Percentiles rank a stretch among this genome's conserved stretches.
phyloP scores from a whole-genome alignment of 2,888 invertebrate genomes.

The Melanostoma scalare region DNA sequence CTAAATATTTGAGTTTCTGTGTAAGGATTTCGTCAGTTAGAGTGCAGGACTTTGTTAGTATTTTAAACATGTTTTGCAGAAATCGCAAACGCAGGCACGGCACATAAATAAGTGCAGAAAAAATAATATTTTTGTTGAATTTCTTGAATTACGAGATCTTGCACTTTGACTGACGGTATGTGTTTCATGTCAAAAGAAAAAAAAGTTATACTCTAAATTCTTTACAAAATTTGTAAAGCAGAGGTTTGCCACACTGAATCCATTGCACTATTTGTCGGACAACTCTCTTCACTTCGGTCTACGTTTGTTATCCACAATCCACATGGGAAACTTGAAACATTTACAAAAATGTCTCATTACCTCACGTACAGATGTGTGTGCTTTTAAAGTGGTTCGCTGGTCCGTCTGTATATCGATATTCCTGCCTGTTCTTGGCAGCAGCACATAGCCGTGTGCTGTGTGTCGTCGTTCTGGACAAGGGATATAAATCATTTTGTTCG shows the following conservation, averaged over 20 bases:
- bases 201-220: no score
- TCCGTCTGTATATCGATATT: not conserved
- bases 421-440: constrained; percentile 22
- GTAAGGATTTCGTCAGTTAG: no score
- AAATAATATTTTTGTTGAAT: no score
- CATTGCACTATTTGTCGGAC: constrained; percentile 31
- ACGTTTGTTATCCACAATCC: constrained; percentile 30
- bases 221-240: not conserved
- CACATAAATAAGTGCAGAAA: no score
- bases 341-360: constrained; percentile 51
- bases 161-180: no score
- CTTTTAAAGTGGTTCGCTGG: constrained; percentile 21
- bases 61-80: no score
- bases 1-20: no score
- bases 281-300: constrained; percentile 26
- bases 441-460: constrained; percentile 49
- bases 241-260: constrained; percentile 24
- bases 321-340: constrained; percentile 39
- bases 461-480: constrained; percentile 56
- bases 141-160: no score
- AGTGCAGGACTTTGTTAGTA: no score
- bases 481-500: constrained; percentile 72
- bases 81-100: no score
- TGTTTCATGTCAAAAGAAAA: no score
- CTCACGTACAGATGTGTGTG: constrained; percentile 37